Evolutionary conservation across 2,888 invertebrate species (phyloP).

Genomic region (Thereva unica): DNA sequence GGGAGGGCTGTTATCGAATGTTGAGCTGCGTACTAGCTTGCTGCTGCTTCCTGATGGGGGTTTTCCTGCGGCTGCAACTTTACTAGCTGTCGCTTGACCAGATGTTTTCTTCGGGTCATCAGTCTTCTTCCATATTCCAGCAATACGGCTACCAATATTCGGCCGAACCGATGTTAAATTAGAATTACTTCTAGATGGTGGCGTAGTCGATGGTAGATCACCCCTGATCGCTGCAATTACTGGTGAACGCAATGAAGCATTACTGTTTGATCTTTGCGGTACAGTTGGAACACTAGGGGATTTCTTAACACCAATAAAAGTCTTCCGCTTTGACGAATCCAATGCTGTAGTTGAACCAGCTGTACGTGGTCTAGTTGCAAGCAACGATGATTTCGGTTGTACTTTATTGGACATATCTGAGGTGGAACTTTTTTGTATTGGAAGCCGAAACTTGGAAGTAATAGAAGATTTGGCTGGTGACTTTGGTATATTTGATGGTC

Average conservation of each 20-base stretch:
- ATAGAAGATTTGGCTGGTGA: constrained; percentile 39
- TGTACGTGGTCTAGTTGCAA: constrained; percentile 45
- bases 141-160: constrained; percentile 41
- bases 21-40: constrained; percentile 12
- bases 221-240: constrained; percentile 45
- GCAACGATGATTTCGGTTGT: constrained; percentile 47
- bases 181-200: constrained; percentile 57
- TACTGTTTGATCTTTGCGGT: constrained; percentile 56
- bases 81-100: not conserved
- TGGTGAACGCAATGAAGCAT: constrained; percentile 50
- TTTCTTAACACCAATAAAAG: constrained; percentile 42
- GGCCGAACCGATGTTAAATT: constrained; percentile 47
- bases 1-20: constrained; percentile 7
- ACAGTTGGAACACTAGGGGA: constrained; percentile 46
- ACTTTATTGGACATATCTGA: constrained; percentile 27
- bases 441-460: constrained; percentile 56
- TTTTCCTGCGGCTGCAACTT: not conserved
- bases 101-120: not conserved
- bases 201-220: constrained; percentile 51
- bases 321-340: constrained; percentile 39
- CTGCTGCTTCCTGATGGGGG: not conserved
- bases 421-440: constrained; percentile 48
- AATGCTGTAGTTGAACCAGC: not conserved
- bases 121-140: constrained; percentile 21
- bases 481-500: constrained; percentile 35